These are phyloP conservation scores for Chalcis sispes DNA, from an alignment of 2,888 invertebrate genomes.

Conservation along the genomic window DNA sequence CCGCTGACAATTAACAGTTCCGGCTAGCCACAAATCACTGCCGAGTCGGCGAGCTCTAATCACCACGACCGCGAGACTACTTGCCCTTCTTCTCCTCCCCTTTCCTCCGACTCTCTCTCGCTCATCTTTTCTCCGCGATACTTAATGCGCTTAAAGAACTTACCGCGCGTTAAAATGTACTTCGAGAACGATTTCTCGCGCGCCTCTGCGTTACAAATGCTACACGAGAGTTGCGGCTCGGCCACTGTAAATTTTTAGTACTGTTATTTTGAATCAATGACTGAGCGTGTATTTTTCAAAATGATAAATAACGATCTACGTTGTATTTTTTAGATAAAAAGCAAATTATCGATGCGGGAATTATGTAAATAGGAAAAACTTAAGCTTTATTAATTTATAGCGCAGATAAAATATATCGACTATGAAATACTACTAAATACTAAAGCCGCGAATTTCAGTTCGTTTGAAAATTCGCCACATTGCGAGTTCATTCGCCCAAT, in stretches of 20 bases:
- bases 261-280: slow-evolving; percentile 5
- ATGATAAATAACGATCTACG: no score
- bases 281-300: no score
- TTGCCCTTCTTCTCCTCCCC: slow-evolving; percentile 29
- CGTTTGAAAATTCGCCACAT: no score
- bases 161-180: slow-evolving; percentile 6
- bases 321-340: no score
- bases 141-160: slow-evolving; percentile 46
- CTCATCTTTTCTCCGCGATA: slow-evolving; percentile 4
- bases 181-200: not conserved
- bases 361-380: no score
- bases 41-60: slow-evolving; percentile 70
- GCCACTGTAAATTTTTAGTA: not conserved
- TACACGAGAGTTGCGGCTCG: not conserved
- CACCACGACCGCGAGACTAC: slow-evolving; percentile 60
- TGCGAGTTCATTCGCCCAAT: not conserved
- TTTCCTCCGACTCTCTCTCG: slow-evolving; percentile 10
- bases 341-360: no score
- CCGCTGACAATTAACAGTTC: slow-evolving; percentile 72
- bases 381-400: no score
- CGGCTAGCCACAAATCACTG: slow-evolving; percentile 70
- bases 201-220: not conserved
- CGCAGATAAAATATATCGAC: no score
- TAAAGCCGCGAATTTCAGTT: no score
- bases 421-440: no score